A percentile compares a stretch with the other conserved stretches of the same genome.
Conservation (phyloP, 2,113 vertebrate genomes). For the Probosciger aterrimus region DNA sequence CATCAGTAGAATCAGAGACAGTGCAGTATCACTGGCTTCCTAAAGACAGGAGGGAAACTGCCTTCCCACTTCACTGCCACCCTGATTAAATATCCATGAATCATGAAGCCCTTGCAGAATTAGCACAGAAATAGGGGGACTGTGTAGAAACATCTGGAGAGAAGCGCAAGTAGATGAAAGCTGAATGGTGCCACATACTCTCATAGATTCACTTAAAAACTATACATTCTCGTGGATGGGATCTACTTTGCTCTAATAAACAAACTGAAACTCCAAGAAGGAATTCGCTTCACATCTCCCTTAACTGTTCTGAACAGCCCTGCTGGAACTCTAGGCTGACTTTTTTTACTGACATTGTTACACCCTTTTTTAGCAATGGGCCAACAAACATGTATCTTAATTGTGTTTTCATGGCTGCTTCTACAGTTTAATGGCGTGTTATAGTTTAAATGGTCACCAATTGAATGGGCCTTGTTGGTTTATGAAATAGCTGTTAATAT, state of each 20-base stretch:
- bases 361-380: background rate
- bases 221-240: background rate
- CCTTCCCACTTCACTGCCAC: background rate
- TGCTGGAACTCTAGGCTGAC: background rate
- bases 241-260: background rate
- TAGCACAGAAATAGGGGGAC: background rate
- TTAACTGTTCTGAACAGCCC: background rate
- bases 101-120: background rate
- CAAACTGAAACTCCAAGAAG: background rate
- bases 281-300: background rate
- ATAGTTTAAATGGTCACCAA: conserved; percentile 63
- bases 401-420: conserved; percentile 34
- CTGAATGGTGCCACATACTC: background rate
- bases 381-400: background rate
- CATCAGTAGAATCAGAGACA: background rate
- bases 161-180: background rate
- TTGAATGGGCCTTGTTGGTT: conserved; percentile 67
- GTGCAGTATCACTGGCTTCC: background rate
- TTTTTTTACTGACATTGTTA: background rate
- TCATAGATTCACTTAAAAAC: background rate
- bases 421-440: conserved; percentile 32
- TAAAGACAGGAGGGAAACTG: background rate
- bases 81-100: background rate
- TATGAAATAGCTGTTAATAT: conserved; percentile 67
- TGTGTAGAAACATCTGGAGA: background rate